phyloP scores from a whole-genome alignment of 2,888 invertebrate species.

The Subacronicta megacephala region DNA sequence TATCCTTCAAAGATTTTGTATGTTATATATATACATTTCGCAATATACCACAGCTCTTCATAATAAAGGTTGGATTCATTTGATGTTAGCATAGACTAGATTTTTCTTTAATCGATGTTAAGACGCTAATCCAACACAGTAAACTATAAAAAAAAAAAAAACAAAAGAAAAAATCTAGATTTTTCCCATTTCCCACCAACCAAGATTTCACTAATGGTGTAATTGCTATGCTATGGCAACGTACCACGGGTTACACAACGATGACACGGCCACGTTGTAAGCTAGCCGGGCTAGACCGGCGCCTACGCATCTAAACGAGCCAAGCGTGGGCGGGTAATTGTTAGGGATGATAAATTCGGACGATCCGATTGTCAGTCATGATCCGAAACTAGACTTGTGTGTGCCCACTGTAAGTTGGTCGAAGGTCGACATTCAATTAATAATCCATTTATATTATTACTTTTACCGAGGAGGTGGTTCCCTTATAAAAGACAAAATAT shows the following conservation, averaged over 20 bases:
- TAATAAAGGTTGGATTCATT: no score
- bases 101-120: no score
- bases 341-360: slow-evolving; percentile 48
- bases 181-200: no score
- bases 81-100: no score
- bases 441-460: slow-evolving; percentile 6
- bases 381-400: slow-evolving; percentile 35
- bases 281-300: slow-evolving; percentile 48
- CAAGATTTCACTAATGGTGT: no score
- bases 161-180: no score
- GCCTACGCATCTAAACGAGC: slow-evolving; percentile 47
- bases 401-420: no score
- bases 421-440: slow-evolving; percentile 33
- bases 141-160: no score
- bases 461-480: not conserved
- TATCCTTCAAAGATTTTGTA: no score
- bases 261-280: slow-evolving; percentile 31
- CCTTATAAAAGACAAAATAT: not conserved
- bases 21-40: no score
- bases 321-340: slow-evolving; percentile 51
- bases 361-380: slow-evolving; percentile 40
- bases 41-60: no score
- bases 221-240: slow-evolving; percentile 38
- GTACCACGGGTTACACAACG: slow-evolving; percentile 28
- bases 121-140: no score